Base-by-base conservation (phyloP, 1,140 invertebrate genomes). In the Drosophila melanica region DNA sequence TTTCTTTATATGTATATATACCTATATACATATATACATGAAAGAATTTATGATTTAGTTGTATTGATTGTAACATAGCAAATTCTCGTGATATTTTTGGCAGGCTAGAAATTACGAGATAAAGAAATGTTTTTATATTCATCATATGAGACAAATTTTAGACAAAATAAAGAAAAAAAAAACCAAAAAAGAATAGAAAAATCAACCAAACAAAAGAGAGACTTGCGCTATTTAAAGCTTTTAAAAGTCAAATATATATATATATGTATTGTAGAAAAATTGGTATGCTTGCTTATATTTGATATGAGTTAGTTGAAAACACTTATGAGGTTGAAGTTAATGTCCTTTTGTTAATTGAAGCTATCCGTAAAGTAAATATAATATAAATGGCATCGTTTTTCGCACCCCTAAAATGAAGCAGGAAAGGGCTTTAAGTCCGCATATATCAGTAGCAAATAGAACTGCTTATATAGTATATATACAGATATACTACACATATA, bases 271-370 rank as follows among this genome's bases (percentile, higher is more conserved):
- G 62, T 77, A 82, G 77, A 64, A 51, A 51, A n/a, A 41, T 77
- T 81, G 79, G 69, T 51, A 82, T 72, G 77, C 76, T 84, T 85
- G 80, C 81, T 84, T 82, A 64, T 85, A 84, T 84, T 84, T 84
- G 81, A 79, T 79, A 86, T 87, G 84, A 79, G 84, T 87, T 89
- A 87, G 84, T 89, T 89, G 82, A 62, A 57, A 63, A 79, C 68
- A 77, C 18, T 27, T 23, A 77, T 79, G 77, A 75, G 82, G 75
- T 71, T 75, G 73, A 82, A 77, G 64, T 71, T 79, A 64, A 71
- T 74, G 77, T 80, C 64, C 35, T 74, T 74, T 74, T 66, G 62
- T 62, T 66, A 44, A 18, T 60, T 39, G 62, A 67, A 47, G 18
- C 39, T 54, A 45, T 44, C 7, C 30, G 27, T 47, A 59, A 16